Evolutionary conservation across 1,140 invertebrate species (phyloP).

Genomic region (Aleiodes sp.): DNA sequence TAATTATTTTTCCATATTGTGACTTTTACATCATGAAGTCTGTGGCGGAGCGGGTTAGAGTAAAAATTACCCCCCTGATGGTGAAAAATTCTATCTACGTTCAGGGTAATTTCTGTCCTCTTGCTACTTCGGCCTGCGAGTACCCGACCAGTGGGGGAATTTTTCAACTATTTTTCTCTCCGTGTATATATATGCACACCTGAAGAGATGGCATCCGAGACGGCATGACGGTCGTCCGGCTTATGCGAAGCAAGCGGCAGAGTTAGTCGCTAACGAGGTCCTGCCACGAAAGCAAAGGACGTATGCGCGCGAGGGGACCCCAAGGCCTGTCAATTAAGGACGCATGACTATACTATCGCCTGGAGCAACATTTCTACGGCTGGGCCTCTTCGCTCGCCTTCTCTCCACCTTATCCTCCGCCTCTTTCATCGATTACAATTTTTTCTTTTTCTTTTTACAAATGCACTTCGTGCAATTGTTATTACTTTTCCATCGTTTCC

Average conservation of each 20-base stretch:
- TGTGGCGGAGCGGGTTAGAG: too few relatives aligned
- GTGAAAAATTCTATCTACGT: too few relatives aligned
- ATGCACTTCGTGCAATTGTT: neutral
- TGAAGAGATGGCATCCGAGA: constrained; percentile 60
- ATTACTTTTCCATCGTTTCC: constrained; percentile 25
- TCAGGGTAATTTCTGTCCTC: too few relatives aligned
- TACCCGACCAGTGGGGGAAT: too few relatives aligned
- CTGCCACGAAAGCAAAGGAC: constrained; percentile 61
- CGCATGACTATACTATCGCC: constrained; percentile 53
- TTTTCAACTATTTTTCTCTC: too few relatives aligned
- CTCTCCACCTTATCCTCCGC: constrained; percentile 35
- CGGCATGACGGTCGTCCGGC: constrained; percentile 56
- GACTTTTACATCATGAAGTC: too few relatives aligned
- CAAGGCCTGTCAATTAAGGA: constrained; percentile 66
- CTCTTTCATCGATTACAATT: constrained; percentile 12
- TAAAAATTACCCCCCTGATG: too few relatives aligned
- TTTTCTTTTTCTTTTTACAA: constrained; percentile 41
- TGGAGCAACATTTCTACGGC: constrained; percentile 60
- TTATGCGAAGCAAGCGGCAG: constrained; percentile 34
- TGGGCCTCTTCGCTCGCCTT: constrained; percentile 25
- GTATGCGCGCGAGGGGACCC: constrained; percentile 45
- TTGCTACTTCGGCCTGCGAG: too few relatives aligned
- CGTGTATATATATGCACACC: constrained; percentile 43
- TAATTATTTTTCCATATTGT: too few relatives aligned
- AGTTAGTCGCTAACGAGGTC: constrained; percentile 62